Evolutionary conservation across 2,113 vertebrate genomes (phyloP).

Genomic region (Syngnathus scovelli): DNA sequence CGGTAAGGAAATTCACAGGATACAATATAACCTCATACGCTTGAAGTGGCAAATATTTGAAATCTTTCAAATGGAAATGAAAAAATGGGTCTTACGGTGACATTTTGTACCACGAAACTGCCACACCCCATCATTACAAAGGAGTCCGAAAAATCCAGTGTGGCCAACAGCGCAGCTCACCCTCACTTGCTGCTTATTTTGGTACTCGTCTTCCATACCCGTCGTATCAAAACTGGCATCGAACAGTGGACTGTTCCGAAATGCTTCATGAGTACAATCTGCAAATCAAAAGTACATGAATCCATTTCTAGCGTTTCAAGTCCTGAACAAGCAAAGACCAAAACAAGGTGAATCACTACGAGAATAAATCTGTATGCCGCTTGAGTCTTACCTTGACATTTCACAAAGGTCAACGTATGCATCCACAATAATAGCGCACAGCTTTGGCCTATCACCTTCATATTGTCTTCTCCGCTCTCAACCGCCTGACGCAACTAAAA

Average conservation of each 20-base stretch:
- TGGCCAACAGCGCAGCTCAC: constrained; percentile 55
- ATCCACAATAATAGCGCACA: constrained; percentile 39
- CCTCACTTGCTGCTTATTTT: constrained; percentile 8
- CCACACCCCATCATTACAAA: constrained; percentile 43
- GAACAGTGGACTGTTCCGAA: fast-evolving
- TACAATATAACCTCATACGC: too few species aligned
- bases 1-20: too few species aligned
- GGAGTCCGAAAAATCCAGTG: constrained; percentile 49
- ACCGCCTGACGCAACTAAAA: constrained; percentile 14
- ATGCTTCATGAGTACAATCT: constrained; percentile 40
- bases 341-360: not conserved
- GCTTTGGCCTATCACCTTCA: constrained; percentile 20
- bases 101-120: not conserved
- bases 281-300: not conserved
- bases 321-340: not conserved
- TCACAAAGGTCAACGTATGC: constrained; percentile 31
- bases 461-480: constrained; percentile 33
- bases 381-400: constrained; percentile 40
- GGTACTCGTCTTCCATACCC: constrained; percentile 4
- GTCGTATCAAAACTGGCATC: constrained; percentile 36
- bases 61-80: too few species aligned
- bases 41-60: not conserved
- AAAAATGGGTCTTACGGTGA: constrained; percentile 49
- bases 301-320: not conserved
- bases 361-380: not conserved